phyloP scores from a whole-genome alignment of 2,797 vertebrate species.

The Mormyrops attenuatus region DNA sequence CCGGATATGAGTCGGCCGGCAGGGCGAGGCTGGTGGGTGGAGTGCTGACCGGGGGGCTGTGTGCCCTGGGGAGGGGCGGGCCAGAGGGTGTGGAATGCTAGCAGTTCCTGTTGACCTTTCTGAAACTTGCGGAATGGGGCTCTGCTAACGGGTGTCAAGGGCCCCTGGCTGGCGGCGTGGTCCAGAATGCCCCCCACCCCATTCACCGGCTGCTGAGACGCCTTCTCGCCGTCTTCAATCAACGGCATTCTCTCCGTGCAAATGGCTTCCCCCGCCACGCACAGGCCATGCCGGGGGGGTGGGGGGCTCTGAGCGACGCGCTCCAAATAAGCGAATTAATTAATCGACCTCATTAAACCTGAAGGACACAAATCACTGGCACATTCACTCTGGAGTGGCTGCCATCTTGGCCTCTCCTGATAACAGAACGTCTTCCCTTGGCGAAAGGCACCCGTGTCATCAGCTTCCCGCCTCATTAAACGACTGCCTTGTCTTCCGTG shows the following conservation, averaged over 20 bases:
- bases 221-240: not conserved
- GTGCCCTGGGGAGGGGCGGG: conserved; percentile 13
- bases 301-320: not conserved
- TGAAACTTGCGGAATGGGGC: not conserved
- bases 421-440: conserved; percentile 20
- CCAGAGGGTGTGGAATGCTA: conserved; percentile 37
- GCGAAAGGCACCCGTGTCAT: conserved; percentile 29
- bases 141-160: not conserved
- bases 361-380: conserved; percentile 25
- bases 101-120: conserved; percentile 34
- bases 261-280: not conserved
- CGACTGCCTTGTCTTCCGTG: conserved; percentile 34
- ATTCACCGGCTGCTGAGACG: not conserved
- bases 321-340: conserved; percentile 15
- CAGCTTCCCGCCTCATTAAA: conserved; percentile 39
- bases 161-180: not conserved
- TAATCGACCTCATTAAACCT: conserved; percentile 28
- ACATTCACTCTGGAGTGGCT: conserved; percentile 34
- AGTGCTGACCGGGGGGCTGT: conserved; percentile 1
- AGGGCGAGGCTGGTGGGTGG: conserved; percentile 28
- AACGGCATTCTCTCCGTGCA: not conserved
- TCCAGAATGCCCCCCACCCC: not conserved
- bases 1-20: conserved; percentile 23
- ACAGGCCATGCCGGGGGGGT: not conserved
- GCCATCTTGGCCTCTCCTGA: conserved; percentile 18